Evolutionary conservation across 2,888 invertebrate species (phyloP).

Genomic region (Ferrisia virgata): DNA sequence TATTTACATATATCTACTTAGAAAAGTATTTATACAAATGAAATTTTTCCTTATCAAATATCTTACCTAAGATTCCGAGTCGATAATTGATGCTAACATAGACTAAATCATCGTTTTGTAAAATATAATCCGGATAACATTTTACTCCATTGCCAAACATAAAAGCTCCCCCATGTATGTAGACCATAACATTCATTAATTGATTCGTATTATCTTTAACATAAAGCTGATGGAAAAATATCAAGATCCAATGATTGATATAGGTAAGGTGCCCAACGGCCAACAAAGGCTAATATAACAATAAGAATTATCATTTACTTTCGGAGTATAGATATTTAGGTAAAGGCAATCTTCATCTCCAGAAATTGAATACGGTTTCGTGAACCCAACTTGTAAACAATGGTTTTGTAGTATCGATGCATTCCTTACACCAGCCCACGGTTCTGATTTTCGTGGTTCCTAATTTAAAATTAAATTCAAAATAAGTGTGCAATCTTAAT

Average conservation of each 20-base stretch:
- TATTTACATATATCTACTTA: too few relatives aligned
- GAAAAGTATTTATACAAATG: too few relatives aligned
- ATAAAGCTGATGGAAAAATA: too few relatives aligned
- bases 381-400: constrained; percentile 66
- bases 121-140: constrained; percentile 50
- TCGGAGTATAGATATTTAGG: constrained; percentile 63
- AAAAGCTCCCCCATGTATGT: constrained; percentile 51
- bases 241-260: not conserved
- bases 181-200: constrained; percentile 52
- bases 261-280: too few relatives aligned
- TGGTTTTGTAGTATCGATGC: constrained; percentile 61
- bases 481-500: too few relatives aligned
- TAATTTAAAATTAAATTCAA: constrained; percentile 50
- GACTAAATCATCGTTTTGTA: constrained; percentile 51
- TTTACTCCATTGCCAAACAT: constrained; percentile 48
- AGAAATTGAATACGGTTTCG: constrained; percentile 50
- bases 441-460: constrained; percentile 60
- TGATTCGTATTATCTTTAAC: constrained; percentile 44
- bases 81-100: constrained; percentile 51
- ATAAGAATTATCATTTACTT: constrained; percentile 51
- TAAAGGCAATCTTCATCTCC: constrained; percentile 69
- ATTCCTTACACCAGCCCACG: constrained; percentile 66
- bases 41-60: too few relatives aligned
- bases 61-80: constrained; percentile 51
- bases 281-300: too few relatives aligned